A percentile compares a stretch with the other conserved stretches of the same genome.
Conservation (phyloP, 2,888 invertebrate species). For the Netelia inedita region DNA sequence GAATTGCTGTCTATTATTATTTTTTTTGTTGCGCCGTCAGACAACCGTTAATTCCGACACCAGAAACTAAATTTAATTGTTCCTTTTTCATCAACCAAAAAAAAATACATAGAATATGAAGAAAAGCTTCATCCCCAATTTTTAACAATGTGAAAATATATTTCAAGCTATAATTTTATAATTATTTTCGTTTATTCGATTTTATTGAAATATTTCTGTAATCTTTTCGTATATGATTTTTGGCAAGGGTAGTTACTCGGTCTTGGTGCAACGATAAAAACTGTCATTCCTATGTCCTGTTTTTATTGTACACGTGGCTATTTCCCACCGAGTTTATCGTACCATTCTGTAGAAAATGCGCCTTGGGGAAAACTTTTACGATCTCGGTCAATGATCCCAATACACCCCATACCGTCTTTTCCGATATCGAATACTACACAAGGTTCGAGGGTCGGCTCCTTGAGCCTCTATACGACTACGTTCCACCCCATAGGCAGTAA, state of each 20-base stretch:
- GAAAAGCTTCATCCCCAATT: neutral
- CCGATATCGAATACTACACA: neutral
- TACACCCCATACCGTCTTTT: constrained; percentile 1
- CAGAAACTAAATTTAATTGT: constrained; percentile 35
- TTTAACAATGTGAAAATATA: neutral
- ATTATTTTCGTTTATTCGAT: neutral
- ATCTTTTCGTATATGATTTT: neutral
- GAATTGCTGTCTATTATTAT: neutral
- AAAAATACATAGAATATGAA: neutral
- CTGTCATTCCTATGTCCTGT: neutral
- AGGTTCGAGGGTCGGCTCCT: constrained; percentile 23
- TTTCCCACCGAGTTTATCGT: constrained; percentile 44
- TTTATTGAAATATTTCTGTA: neutral
- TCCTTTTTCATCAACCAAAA: constrained; percentile 13
- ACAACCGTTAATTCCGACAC: constrained; percentile 33
- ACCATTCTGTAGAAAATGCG: constrained; percentile 49
- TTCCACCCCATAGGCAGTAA: constrained; percentile 25
- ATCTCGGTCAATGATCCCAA: constrained; percentile 60
- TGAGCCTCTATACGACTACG: constrained; percentile 43
- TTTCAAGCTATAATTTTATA: too few relatives aligned
- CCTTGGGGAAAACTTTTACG: constrained; percentile 54
- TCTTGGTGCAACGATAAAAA: neutral
- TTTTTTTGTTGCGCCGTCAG: constrained; percentile 6
- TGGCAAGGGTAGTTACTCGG: neutral
- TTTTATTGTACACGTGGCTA: constrained; percentile 21